phyloP scores from a whole-genome alignment of 2,888 invertebrate genomes.

The Trypoxylon attenuatum region DNA sequence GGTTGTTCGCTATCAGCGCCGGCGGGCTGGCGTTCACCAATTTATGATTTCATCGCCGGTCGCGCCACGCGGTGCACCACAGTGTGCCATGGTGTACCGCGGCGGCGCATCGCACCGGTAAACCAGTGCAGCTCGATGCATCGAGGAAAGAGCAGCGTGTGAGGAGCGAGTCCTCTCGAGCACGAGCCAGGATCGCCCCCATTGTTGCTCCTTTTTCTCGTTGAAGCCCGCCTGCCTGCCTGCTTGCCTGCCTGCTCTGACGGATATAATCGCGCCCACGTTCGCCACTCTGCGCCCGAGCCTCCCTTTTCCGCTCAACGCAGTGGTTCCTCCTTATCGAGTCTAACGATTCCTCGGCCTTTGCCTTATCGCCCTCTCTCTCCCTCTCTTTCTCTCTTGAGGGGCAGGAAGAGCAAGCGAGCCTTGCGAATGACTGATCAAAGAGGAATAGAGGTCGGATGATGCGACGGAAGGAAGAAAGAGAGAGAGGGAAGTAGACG shows the following conservation, averaged over 20 bases:
- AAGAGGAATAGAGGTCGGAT: not conserved
- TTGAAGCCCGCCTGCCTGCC: not conserved
- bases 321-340: no score
- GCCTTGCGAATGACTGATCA: not conserved
- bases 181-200: constrained; percentile 36
- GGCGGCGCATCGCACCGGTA: constrained; percentile 51
- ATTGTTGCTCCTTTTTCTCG: constrained; percentile 47
- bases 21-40: constrained; percentile 68
- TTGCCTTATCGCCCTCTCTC: no score
- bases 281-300: not conserved
- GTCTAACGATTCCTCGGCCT: no score
- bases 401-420: no score
- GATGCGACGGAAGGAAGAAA: not conserved
- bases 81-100: constrained; percentile 53
- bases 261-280: not conserved
- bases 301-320: not conserved
- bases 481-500: not conserved
- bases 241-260: not conserved
- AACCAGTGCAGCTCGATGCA: constrained; percentile 38
- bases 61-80: no score
- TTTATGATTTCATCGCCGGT: constrained; percentile 71
- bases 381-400: no score
- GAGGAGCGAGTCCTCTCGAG: no score
- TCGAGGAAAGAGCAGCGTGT: not conserved
- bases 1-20: constrained; percentile 71